Conservation (phyloP, 2,888 invertebrate species). For the Matsumyia berberina region DNA sequence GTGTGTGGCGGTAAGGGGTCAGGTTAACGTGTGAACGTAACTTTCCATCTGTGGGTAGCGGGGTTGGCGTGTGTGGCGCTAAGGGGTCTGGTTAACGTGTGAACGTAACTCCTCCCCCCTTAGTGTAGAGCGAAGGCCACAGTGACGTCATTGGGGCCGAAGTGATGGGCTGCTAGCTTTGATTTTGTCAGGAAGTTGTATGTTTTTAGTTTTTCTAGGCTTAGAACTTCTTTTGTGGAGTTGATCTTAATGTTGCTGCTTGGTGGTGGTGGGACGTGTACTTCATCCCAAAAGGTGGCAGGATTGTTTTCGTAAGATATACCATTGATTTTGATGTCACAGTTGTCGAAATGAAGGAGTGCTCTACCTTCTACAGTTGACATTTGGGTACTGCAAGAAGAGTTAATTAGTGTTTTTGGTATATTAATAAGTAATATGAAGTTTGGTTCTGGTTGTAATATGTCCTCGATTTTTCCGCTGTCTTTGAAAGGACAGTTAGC, state of each 20-base stretch:
- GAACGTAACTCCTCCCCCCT: slow-evolving; percentile 22
- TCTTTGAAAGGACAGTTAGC: slow-evolving; percentile 49
- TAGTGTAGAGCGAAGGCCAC: slow-evolving; percentile 24
- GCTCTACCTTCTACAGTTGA: slow-evolving; percentile 26
- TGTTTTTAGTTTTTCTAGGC: slow-evolving; percentile 29
- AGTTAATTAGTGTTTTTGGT: slow-evolving; percentile 24
- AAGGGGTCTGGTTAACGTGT: too few species aligned
- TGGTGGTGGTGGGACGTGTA: slow-evolving; percentile 36
- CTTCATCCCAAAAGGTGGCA: slow-evolving; percentile 27
- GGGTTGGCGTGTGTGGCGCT: too few species aligned
- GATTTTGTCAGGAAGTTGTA: slow-evolving; percentile 8
- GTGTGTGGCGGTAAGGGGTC: too few species aligned
- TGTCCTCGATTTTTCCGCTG: slow-evolving; percentile 4
- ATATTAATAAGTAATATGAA: slow-evolving; percentile 42
- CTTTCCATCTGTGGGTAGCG: neutral
- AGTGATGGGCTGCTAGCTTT: slow-evolving; percentile 8
- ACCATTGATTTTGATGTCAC: slow-evolving; percentile 17
- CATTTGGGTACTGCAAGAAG: slow-evolving; percentile 27
- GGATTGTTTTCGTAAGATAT: slow-evolving; percentile 23
- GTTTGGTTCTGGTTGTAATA: slow-evolving; percentile 45
- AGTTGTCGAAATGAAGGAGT: slow-evolving; percentile 27
- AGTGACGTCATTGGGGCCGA: slow-evolving; percentile 11
- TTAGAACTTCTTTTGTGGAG: slow-evolving; percentile 17
- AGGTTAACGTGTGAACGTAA: neutral
- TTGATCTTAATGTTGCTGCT: slow-evolving; percentile 11